Evolutionary conservation across 2,888 invertebrate genomes (phyloP), one percentile per base, ranked within the genome.

Genomic region (Euplexia lucipara): DNA sequence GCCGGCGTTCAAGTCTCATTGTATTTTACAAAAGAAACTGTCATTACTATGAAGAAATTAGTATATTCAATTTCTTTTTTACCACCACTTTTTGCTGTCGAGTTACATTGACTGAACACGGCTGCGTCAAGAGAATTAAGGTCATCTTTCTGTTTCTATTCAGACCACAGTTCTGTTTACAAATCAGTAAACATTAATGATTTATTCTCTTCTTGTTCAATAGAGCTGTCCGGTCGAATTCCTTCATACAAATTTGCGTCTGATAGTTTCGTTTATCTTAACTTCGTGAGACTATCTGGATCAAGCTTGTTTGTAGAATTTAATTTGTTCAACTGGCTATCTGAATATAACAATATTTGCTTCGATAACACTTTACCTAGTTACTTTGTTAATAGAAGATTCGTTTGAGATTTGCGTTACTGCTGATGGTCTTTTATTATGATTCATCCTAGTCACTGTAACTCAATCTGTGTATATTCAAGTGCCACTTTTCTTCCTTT

Each of bases 401-500:
- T 48, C 32, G 14, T 76, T 70, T 44, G 35, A 18, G 39, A 71
- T 71, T 72, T 58, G 30, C 22, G 42, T 61, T 56, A 66, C 58
- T 61, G 63, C 65, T 78, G 70, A 58, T 52, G 34, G 61, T 78
- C 68, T 73, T 71, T 58, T 66, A 63, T 74, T 71, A 80, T 82
- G 85, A 82, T 78, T 85, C 81, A 82, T 79, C 65, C 70, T 79
- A 78, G 79, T 71, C 81, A 77, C 81, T 79, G 78, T 83, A 75
- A 82, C 77, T 82, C 76, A 81, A 83, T 84, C 84, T 79, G 78
- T 75, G 74, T 81, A 78, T 74, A 84, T 84, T 84, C 81, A 84
- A 89, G 86, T 89, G 87, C 81, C 84, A 85, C 86, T 85, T 83
- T 76, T 81, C 64, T 78, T 79, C 80, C 82, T 78, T 77, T 83